Evolutionary conservation across 92 coral and sea anemone genomes (phyloP), one percentile per base, ranked within the genome.

Genomic region (Palythoa heliodiscus): DNA sequence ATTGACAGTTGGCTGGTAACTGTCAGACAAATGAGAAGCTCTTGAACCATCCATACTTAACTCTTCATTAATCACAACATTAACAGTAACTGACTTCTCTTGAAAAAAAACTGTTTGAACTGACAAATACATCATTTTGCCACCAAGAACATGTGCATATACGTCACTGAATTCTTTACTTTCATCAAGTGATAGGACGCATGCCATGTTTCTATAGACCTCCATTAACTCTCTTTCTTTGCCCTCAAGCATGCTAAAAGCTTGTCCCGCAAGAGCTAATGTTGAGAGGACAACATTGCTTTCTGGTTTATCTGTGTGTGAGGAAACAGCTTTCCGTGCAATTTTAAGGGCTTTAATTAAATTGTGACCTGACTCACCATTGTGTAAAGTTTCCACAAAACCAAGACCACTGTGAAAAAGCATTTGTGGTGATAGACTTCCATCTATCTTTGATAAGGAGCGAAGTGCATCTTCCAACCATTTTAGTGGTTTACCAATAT

Each of bases 381-480:
- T 63, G n/a, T n/a, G n/a, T 35, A 50, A 20, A 5, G 58, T 74
- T 23, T 40, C 16, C 10, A 48, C 58, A 39, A 80, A 66, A 29
- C 84, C 84, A 80, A 64, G 40, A 19, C 84, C 64, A 74, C 60
- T 47, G 54, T 22, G 54, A 40, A 80, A 73, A 47, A 80, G 57
- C 84, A 66, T 47, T 52, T 80, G 73, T 9, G 57, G 22, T 3
- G 53, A 43, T 7, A 12, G 15, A 64, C 61, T 17, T 7, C 23
- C n/a, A 63, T 79, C 60, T 20, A 20, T 19, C 43, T 64, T 43
- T 13, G 55, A 43, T 22, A 40, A n/a, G 5, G 19, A 63, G 12
- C 40, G 54, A 78, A 78, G 58, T 3, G 54, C 70, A 0, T 40
- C 4, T 79, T 64, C 5, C 4, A 22, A 16, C 4, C 9, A 3